These are phyloP conservation scores for Hybos culiciformis DNA, from an alignment of 2,888 invertebrate species.

Conservation along the genomic window DNA sequence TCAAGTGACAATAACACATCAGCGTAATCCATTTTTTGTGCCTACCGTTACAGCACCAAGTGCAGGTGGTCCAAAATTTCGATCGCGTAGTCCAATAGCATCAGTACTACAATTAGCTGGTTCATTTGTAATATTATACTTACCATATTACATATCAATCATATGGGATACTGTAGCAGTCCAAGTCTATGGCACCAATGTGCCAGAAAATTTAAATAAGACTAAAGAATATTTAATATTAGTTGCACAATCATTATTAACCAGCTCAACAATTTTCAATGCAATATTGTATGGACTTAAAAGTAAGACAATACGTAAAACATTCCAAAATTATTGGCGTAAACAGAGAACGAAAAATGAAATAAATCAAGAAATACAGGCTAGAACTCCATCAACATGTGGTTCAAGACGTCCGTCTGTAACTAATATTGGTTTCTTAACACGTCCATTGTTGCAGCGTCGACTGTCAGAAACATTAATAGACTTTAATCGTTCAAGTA, in stretches of 20 bases:
- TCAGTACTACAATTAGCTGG: constrained; percentile 59
- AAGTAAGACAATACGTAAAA: constrained; percentile 54
- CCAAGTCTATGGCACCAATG: constrained; percentile 20
- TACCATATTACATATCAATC: constrained; percentile 58
- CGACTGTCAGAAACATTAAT: constrained; percentile 44
- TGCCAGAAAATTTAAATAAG: constrained; percentile 3
- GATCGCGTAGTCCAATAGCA: constrained; percentile 46
- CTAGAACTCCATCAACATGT: constrained; percentile 62
- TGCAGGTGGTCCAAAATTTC: constrained; percentile 38
- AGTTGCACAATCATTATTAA: constrained; percentile 11
- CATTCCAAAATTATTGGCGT: constrained; percentile 62
- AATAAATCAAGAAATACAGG: constrained; percentile 67
- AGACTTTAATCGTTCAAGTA: constrained; percentile 31
- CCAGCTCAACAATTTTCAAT: constrained; percentile 56
- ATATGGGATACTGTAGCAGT: constrained; percentile 46
- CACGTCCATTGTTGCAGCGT: constrained; percentile 40
- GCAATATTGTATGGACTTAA: constrained; percentile 66
- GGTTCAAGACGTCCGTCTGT: constrained; percentile 60
- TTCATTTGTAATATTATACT: constrained; percentile 55
- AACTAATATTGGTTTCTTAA: constrained; percentile 41
- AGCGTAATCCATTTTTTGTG: constrained; percentile 62
- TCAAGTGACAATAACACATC: constrained; percentile 71
- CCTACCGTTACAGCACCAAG: constrained; percentile 48
- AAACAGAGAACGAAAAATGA: constrained; percentile 67
- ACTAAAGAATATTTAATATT: constrained; percentile 12